These are phyloP conservation scores for Ellobium chinense DNA, from an alignment of 2,888 invertebrate genomes.

Conservation along the genomic window DNA sequence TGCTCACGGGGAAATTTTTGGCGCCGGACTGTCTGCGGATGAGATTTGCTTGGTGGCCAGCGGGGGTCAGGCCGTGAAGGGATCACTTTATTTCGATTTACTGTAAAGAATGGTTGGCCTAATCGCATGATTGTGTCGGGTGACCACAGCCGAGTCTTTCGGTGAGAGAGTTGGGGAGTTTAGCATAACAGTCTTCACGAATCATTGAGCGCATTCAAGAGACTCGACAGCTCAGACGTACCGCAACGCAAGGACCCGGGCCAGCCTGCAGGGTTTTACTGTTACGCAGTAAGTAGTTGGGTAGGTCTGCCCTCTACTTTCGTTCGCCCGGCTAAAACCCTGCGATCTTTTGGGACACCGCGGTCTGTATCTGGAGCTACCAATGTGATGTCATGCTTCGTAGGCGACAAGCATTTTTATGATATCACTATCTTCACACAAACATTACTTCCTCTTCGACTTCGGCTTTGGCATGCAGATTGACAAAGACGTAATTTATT, in stretches of 20 bases:
- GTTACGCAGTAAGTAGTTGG: no score
- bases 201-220: constrained; percentile 2
- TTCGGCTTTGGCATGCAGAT: no score
- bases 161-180: neutral
- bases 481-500: no score
- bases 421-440: no score
- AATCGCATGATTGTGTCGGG: constrained; percentile 4
- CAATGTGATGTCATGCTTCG: no score
- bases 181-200: constrained; percentile 9
- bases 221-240: neutral
- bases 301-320: no score
- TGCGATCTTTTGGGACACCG: no score
- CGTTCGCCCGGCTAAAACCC: no score
- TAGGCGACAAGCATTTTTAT: no score
- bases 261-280: no score
- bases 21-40: constrained; percentile 9
- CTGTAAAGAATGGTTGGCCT: neutral
- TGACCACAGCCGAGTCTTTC: neutral
- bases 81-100: constrained; percentile 15
- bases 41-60: constrained; percentile 1
- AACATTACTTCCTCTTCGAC: no score
- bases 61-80: neutral
- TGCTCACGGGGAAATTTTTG: neutral
- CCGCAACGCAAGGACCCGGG: neutral
- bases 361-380: no score